A percentile compares a stretch with the other conserved stretches of the same genome.
phyloP scores from a whole-genome alignment of 2,113 vertebrate genomes.

The Mirza zaza region DNA sequence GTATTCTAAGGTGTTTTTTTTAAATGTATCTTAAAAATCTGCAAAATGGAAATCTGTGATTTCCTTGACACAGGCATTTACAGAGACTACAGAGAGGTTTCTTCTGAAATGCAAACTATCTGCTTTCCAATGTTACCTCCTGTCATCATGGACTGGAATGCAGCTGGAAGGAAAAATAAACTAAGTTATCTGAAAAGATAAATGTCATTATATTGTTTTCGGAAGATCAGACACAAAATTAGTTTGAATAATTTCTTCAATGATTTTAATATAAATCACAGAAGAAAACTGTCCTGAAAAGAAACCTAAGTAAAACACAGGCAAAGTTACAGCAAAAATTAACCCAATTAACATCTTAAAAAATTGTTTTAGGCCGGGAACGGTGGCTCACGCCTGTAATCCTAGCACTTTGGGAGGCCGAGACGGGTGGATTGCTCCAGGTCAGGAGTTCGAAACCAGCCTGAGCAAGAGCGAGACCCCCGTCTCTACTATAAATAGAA shows the following conservation, averaged over 20 bases:
- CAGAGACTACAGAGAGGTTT: slow-evolving; percentile 54
- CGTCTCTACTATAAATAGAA: no score
- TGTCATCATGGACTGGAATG: slow-evolving; percentile 97
- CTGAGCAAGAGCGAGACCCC: no score
- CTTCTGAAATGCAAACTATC: slow-evolving; percentile 90
- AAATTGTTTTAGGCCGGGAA: not conserved
- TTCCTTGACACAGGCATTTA: not conserved
- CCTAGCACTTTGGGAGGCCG: no score
- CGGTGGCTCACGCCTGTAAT: no score
- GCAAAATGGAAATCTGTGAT: slow-evolving; percentile 25
- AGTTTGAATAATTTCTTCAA: slow-evolving; percentile 5
- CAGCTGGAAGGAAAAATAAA: slow-evolving; percentile 86
- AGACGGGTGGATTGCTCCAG: no score
- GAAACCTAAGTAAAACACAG: slow-evolving; percentile 28
- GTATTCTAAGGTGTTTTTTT: not conserved
- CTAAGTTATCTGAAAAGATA: slow-evolving; percentile 55
- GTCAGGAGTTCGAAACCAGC: no score
- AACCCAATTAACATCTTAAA: slow-evolving; percentile 41
- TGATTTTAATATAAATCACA: slow-evolving; percentile 22
- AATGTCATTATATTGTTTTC: slow-evolving; percentile 35
- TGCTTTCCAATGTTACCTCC: slow-evolving; percentile 97
- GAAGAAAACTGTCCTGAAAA: slow-evolving; percentile 34
- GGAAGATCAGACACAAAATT: not conserved
- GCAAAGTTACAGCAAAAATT: slow-evolving; percentile 38
- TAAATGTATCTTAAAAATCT: not conserved